These are phyloP conservation scores for Argyresthia albistria DNA, from an alignment of 2,888 invertebrate genomes.

Conservation along the genomic window DNA sequence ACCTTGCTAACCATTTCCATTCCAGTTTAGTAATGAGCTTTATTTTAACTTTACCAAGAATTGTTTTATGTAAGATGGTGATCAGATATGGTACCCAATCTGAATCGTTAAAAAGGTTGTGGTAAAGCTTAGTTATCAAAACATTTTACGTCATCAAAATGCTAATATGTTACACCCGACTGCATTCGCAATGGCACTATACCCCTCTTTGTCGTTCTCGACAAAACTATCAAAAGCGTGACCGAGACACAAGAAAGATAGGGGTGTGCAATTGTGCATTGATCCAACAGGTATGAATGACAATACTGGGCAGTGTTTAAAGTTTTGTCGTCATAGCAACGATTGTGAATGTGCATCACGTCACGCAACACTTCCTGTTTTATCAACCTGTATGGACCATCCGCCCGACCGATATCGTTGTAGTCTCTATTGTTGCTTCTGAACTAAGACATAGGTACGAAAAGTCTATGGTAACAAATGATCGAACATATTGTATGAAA, in stretches of 20 bases:
- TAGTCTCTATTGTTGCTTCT: too few relatives aligned
- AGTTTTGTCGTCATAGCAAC: neutral
- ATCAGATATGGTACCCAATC: too few relatives aligned
- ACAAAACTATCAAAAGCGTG: neutral
- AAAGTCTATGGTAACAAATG: too few relatives aligned
- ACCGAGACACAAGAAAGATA: neutral
- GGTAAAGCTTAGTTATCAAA: too few relatives aligned
- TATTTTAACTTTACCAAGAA: too few relatives aligned
- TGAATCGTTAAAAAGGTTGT: too few relatives aligned
- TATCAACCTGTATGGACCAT: slow-evolving; percentile 5
- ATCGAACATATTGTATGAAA: too few relatives aligned
- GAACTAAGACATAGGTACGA: too few relatives aligned
- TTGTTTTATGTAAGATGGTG: too few relatives aligned
- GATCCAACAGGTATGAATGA: slow-evolving; percentile 2
- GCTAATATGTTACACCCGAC: neutral
- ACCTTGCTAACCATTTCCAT: too few relatives aligned
- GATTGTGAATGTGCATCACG: slow-evolving; percentile 10
- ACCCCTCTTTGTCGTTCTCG: neutral
- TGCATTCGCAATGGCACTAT: neutral
- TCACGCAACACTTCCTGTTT: slow-evolving; percentile 56
- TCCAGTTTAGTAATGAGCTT: too few relatives aligned
- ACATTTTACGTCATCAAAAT: neutral
- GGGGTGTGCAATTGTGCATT: neutral
- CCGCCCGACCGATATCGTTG: too few relatives aligned
- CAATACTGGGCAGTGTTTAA: neutral